phyloP scores from a whole-genome alignment of 1,140 invertebrate species.

The Ceratosolen fusciceps region DNA sequence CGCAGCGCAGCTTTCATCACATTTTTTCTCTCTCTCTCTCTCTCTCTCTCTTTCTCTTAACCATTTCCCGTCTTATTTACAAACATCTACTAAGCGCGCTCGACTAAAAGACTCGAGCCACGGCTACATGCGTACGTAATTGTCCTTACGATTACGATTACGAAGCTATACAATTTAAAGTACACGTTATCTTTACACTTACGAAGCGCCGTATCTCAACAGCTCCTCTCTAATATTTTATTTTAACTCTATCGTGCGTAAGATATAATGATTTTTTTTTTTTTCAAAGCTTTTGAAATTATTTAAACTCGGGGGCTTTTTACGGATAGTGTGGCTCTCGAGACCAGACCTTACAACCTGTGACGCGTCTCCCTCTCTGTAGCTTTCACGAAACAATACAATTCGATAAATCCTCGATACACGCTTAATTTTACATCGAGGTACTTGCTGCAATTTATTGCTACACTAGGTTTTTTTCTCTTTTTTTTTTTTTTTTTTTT shows the following conservation, averaged over 20 bases:
- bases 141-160: conserved; percentile 41
- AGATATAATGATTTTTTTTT: not conserved
- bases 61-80: too few relatives aligned
- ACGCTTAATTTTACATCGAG: conserved; percentile 53
- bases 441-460: conserved; percentile 58
- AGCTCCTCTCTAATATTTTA: conserved; percentile 20
- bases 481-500: too few relatives aligned
- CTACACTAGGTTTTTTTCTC: conserved; percentile 53
- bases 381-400: conserved; percentile 19
- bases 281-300: not conserved
- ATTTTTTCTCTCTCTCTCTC: conserved; percentile 55
- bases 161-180: conserved; percentile 37
- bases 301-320: not conserved
- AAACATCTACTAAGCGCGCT: conserved; percentile 52
- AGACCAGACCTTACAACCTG: conserved; percentile 8
- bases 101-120: conserved; percentile 53
- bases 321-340: not conserved
- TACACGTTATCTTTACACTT: not conserved
- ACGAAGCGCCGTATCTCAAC: not conserved
- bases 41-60: too few relatives aligned
- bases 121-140: conserved; percentile 44
- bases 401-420: not conserved
- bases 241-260: not conserved
- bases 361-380: not conserved
- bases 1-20: conserved; percentile 68